Evolutionary conservation across 2,113 vertebrate species (phyloP).

Genomic region (Leptocoma aspasia): DNA sequence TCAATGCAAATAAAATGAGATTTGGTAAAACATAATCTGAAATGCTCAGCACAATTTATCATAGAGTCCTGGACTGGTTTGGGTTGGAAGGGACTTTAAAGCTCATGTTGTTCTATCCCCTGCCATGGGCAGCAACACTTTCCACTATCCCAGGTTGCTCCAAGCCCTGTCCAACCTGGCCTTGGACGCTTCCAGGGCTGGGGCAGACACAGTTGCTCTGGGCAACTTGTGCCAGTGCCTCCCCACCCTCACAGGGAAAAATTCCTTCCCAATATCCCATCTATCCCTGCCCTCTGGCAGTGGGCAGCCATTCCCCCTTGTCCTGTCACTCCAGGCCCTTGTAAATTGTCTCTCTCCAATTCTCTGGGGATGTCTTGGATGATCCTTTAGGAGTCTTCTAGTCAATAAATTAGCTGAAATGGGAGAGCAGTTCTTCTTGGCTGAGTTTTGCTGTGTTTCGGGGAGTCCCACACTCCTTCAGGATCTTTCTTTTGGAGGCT

Average conservation of each 20-base stretch:
- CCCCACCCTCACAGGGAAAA: fast-evolving
- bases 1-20: neutral
- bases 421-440: neutral
- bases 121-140: neutral
- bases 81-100: neutral
- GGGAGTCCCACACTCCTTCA: neutral
- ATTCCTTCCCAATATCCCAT: neutral
- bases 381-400: neutral
- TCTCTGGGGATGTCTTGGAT: neutral
- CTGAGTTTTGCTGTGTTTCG: neutral
- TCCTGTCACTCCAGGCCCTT: neutral
- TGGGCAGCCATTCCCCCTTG: neutral
- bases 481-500: neutral
- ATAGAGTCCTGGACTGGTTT: neutral
- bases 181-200: neutral
- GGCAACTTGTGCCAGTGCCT: neutral
- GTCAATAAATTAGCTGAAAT: neutral
- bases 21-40: neutral
- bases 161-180: fast-evolving
- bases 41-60: neutral
- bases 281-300: neutral
- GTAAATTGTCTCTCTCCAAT: neutral
- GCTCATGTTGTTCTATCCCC: neutral
- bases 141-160: neutral
- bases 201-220: neutral